Percentiles rank a stretch among this genome's conserved stretches.
Evolutionary conservation across 2,797 vertebrate genomes (phyloP).

Genomic region (Myotis daubentonii): DNA sequence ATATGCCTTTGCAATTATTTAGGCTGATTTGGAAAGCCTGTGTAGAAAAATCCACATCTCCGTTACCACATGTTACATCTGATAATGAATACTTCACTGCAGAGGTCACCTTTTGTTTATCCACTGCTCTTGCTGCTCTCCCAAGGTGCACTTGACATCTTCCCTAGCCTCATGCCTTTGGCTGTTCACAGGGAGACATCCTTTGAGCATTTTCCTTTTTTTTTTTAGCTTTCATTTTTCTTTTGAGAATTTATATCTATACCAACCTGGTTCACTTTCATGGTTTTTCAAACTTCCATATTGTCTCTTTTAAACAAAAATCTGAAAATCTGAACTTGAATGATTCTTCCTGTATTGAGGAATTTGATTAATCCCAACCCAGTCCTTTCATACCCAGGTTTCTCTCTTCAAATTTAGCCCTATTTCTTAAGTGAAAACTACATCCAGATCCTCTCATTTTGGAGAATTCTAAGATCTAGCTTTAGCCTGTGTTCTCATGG

Average conservation of each 20-base stretch:
- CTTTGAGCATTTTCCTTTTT: background rate
- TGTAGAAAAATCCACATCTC: background rate
- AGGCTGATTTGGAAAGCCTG: background rate
- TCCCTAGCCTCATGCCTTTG: background rate
- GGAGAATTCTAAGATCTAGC: background rate
- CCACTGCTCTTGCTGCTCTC: background rate
- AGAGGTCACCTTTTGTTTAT: background rate
- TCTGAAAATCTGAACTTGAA: background rate
- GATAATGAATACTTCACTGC: background rate
- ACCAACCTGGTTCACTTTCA: background rate
- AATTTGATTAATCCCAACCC: background rate
- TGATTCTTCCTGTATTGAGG: background rate
- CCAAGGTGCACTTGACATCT: background rate
- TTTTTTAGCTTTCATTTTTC: background rate
- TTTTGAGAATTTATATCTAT: background rate
- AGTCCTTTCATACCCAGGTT: background rate
- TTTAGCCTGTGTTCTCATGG: background rate
- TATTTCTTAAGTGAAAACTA: conserved; percentile 29
- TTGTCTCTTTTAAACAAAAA: conserved; percentile 14
- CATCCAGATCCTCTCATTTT: background rate
- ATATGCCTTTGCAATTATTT: background rate
- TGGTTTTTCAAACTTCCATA: background rate
- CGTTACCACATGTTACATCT: background rate
- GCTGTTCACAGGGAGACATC: background rate
- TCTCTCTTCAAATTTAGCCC: conserved; percentile 34